Percentiles rank a stretch among this genome's conserved stretches.
Evolutionary conservation across 2,797 vertebrate genomes (phyloP).

Genomic region (Carapus acus): DNA sequence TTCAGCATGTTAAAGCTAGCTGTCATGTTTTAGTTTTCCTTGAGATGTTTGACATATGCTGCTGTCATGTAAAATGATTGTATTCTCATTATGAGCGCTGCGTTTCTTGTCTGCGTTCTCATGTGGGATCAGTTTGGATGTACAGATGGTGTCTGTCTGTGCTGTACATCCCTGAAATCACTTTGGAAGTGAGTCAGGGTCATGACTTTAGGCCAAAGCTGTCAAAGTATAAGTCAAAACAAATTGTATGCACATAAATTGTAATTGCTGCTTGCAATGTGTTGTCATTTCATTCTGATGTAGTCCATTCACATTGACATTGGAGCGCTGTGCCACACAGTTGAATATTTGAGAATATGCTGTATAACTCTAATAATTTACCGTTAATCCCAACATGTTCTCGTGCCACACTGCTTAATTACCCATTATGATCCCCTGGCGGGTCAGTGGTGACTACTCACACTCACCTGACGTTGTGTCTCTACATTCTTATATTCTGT

Average conservation of each 20-base stretch:
- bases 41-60: no score
- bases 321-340: no score
- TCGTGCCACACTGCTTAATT: slow-evolving; percentile 43
- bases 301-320: slow-evolving; percentile 5
- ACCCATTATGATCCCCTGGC: slow-evolving; percentile 44
- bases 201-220: slow-evolving; percentile 2
- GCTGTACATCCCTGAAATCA: slow-evolving; percentile 11
- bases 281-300: background rate
- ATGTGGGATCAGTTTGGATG: no score
- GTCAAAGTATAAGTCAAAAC: no score
- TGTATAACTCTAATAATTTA: slow-evolving; percentile 36
- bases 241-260: no score
- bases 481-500: no score
- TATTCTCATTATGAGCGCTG: background rate
- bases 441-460: slow-evolving; percentile 26
- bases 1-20: slow-evolving; percentile 22
- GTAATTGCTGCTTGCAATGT: no score
- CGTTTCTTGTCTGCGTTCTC: no score
- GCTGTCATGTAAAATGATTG: no score
- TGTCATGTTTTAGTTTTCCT: no score
- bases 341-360: no score
- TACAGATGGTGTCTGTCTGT: background rate
- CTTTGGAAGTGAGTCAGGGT: background rate
- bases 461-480: slow-evolving; percentile 28
- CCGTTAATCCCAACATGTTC: slow-evolving; percentile 28